Percentiles rank a stretch among this genome's conserved stretches.
Evolutionary conservation across 2,797 vertebrate species (phyloP).

Genomic region (Momotus momota): DNA sequence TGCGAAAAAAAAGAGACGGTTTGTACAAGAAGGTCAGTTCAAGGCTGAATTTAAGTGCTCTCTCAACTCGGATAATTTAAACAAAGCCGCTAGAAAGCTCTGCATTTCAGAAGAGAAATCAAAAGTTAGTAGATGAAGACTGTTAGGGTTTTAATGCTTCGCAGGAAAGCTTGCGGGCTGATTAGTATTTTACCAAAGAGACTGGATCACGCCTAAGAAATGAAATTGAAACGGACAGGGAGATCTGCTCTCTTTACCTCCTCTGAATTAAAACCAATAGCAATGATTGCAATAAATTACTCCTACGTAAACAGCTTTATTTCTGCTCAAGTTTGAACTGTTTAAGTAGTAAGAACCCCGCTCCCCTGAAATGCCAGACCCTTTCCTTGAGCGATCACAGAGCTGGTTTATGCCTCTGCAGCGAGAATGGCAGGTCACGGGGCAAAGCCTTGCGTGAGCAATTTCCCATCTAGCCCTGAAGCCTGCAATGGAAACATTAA

Average conservation of each 20-base stretch:
- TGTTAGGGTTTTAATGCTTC: not conserved
- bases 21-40: slow-evolving; percentile 20
- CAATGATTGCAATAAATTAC: not conserved
- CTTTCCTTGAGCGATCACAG: not conserved
- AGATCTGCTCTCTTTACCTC: not conserved
- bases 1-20: not conserved
- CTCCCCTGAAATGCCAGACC: not conserved
- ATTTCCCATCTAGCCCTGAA: not conserved
- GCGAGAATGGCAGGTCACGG: not conserved
- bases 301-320: not conserved
- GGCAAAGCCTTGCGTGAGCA: rapidly evolving
- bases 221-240: not conserved
- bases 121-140: not conserved
- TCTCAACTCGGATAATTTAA: slow-evolving; percentile 11
- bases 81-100: slow-evolving; percentile 6
- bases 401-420: not conserved
- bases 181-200: not conserved
- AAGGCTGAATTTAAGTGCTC: slow-evolving; percentile 36
- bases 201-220: not conserved
- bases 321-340: not conserved
- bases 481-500: not conserved
- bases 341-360: no score
- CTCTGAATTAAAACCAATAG: not conserved
- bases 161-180: not conserved
- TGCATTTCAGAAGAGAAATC: not conserved